Base-by-base conservation (phyloP, 2,113 vertebrate genomes). In the Rhadina sibilatrix region DNA sequence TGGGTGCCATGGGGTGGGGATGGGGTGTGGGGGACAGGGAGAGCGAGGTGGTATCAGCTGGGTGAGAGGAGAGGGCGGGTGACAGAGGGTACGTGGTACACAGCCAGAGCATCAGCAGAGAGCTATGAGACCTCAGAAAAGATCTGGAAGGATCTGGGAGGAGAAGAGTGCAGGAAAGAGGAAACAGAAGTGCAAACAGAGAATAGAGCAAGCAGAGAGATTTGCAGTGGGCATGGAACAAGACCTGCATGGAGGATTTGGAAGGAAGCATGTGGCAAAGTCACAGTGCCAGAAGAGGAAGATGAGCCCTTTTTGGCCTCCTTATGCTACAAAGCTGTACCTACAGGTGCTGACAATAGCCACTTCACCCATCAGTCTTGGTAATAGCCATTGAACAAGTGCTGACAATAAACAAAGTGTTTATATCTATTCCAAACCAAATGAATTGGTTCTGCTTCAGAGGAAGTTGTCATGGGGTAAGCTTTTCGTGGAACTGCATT, bases 11-110 rank as follows among this genome's bases (percentile, higher is more conserved):
- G 2, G 18, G 5, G 6, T 44, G 18, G 21, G 52, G 42, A 24
- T 38, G 33, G 52, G 25, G 63, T 12, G 27, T 40, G 24, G 42
- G 61, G 37, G 11, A 46, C 2, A 2, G 23, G 50, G 28, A 69
- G 25, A 84, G 9, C 0, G 0, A 24, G 27, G 3, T 31, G 23
- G 33, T 17, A 27, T 10, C 2, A 5, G 31, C 27, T 61, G n/a
- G 21, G 21, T 42, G 52, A 78, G 60, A 74, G 40, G 37, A 52
- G 44, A 66, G 64, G 17, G 42, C 1, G 1, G 3, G 24, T 0
- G 10, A 17, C 0, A 0, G 37, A 77, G 20, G 30, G 10, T n/a
- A 15, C 0, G 0, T 11, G 38, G 10, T 38, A 18, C 18, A 5
- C 1, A 11, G 28, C 30, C 4, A 4, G 33, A 83, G 44, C 40